Evolutionary conservation across 2,888 invertebrate genomes (phyloP), one percentile per base, ranked within the genome.

Genomic region (Elysia crispata): DNA sequence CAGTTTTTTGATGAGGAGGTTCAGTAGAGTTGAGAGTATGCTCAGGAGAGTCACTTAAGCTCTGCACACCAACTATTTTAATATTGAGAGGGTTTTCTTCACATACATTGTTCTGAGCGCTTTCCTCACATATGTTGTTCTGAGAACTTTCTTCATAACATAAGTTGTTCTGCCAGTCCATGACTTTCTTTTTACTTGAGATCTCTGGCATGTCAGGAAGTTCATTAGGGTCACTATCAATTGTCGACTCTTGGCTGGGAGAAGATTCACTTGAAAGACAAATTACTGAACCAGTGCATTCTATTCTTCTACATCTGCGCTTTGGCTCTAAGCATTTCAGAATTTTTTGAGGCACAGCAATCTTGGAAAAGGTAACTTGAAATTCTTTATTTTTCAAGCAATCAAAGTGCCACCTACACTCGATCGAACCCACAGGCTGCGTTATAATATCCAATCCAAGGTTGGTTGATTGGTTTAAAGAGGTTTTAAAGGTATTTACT

Each of bases 41-140:
- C 11, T 41, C 41, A 41, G 54, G 67, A 30, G 73, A 30, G 31
- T 78, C 78, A 64, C 72, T 73, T 8, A 78, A 64, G 33, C 78
- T 78, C 31, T 78, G 78, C 15, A 78, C 73, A 50, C 25, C n/a
- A 30, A 64, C 54, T 62, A 78, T 78, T 78, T 73, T 41, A 49
- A 78, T 73, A 18, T 28, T 13, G 15, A 50, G 18, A 31, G 67
- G 0, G 18, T 31, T 67, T 11, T 54, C 54, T n/a, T 28, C 49
- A 8, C 31, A 23, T 1, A 57, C n/a, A 3, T 3, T 41, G 41
- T 41, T 41, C 41, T 41, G 41, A 41, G 41, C 41, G 11, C 41
- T 41, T 11, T 41, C 41, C 11, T 11, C 41, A 41, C 41, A 41
- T 1, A 57, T 15, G 5, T 3, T 41, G 41, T 41, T 41, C 41